Percentiles rank a stretch among this genome's conserved stretches.
Conservation (phyloP, 2,797 vertebrate genomes). For the Dendrocincla tyrannina region DNA sequence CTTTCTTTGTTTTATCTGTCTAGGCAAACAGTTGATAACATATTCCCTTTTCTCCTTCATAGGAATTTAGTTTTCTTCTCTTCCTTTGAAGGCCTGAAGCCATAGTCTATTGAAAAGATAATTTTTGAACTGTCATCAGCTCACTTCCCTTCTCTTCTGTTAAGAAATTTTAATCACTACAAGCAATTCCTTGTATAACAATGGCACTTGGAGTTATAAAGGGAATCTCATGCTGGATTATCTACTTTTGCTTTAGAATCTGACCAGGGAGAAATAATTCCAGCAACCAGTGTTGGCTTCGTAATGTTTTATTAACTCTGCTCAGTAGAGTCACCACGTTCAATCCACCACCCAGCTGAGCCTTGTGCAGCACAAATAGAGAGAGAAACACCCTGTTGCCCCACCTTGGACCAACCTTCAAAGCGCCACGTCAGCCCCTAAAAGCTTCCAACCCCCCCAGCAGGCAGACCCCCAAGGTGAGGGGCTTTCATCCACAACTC, state of each 20-base stretch:
- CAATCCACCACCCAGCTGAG: neutral
- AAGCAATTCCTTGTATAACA: neutral
- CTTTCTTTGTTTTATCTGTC: neutral
- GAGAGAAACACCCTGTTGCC: rapidly evolving
- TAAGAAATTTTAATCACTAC: slow-evolving; percentile 22
- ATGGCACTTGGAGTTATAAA: neutral
- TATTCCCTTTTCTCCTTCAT: neutral
- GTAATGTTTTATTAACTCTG: neutral
- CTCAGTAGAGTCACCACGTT: neutral
- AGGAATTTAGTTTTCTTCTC: neutral
- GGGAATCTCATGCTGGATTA: neutral
- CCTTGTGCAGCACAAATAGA: neutral
- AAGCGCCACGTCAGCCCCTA: neutral
- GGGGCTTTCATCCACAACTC: neutral
- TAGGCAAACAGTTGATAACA: neutral
- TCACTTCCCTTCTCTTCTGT: neutral
- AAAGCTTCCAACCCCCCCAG: neutral
- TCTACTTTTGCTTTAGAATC: neutral
- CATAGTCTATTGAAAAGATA: neutral
- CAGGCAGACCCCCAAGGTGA: neutral
- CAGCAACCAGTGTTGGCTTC: neutral
- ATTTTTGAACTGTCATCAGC: neutral
- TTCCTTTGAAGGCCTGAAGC: neutral
- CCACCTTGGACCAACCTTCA: neutral
- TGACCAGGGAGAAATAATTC: neutral